phyloP scores from a whole-genome alignment of 2,888 invertebrate genomes.

The Chloromyia formosa region DNA sequence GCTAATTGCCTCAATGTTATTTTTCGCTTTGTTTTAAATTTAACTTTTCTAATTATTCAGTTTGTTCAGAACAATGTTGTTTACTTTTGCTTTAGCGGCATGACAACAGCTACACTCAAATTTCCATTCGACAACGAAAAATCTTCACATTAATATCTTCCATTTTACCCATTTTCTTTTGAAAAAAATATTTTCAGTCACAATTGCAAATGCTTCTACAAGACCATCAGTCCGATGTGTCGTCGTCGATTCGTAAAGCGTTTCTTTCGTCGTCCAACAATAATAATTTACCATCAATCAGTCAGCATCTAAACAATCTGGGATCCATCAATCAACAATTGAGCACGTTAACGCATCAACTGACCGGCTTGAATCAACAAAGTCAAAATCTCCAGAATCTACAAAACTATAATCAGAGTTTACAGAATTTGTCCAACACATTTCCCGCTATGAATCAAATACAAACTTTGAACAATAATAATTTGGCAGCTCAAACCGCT shows the following conservation, averaged over 20 bases:
- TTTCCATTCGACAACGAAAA: too few relatives aligned
- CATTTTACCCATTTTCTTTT: constrained; percentile 6
- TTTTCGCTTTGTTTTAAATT: not conserved
- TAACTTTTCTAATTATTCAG: not conserved
- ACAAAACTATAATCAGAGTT: constrained; percentile 53
- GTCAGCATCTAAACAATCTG: constrained; percentile 62
- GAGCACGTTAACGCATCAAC: constrained; percentile 61
- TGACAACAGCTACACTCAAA: not conserved
- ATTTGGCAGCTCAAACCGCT: constrained; percentile 54
- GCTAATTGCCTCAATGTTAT: not conserved
- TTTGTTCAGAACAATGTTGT: not conserved
- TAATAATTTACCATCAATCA: constrained; percentile 62
- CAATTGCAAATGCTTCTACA: constrained; percentile 62
- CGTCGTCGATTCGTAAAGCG: constrained; percentile 52
- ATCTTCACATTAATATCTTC: not conserved
- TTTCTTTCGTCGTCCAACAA: constrained; percentile 56
- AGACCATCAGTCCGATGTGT: constrained; percentile 51
- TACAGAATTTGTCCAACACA: constrained; percentile 52
- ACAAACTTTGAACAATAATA: constrained; percentile 60
- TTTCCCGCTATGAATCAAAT: constrained; percentile 61
- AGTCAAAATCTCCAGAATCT: constrained; percentile 63
- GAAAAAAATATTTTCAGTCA: constrained; percentile 53
- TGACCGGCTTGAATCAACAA: constrained; percentile 63
- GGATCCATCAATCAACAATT: constrained; percentile 63
- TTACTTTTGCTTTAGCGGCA: not conserved